These are phyloP conservation scores for Triplophysa yarkandensis DNA, from an alignment of 2,797 vertebrate genomes.

Conservation along the genomic window DNA sequence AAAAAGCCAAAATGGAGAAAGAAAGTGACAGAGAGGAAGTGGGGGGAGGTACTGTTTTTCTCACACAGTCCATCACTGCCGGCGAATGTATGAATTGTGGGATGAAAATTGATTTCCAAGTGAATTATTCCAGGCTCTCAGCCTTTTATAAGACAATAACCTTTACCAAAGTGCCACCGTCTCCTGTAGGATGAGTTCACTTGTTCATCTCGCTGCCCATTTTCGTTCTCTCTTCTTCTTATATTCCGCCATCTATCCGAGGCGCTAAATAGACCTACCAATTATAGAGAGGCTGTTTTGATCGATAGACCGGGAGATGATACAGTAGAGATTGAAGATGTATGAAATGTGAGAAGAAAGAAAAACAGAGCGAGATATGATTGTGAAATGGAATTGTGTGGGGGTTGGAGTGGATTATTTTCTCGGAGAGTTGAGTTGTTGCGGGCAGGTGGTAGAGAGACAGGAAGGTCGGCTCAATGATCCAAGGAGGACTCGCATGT, in stretches of 20 bases:
- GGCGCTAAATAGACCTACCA: slow-evolving; percentile 58
- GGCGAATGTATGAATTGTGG: slow-evolving; percentile 65
- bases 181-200: slow-evolving; percentile 63
- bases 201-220: slow-evolving; percentile 69
- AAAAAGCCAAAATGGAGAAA: slow-evolving; percentile 57
- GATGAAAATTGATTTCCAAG: slow-evolving; percentile 78
- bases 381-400: slow-evolving; percentile 45
- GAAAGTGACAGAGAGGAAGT: slow-evolving; percentile 64
- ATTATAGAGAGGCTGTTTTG: slow-evolving; percentile 64
- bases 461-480: slow-evolving; percentile 70
- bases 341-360: slow-evolving; percentile 30
- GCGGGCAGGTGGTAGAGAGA: slow-evolving; percentile 49
- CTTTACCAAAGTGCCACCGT: slow-evolving; percentile 50
- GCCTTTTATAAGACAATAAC: slow-evolving; percentile 64
- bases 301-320: slow-evolving; percentile 65
- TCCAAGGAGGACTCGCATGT: slow-evolving; percentile 43
- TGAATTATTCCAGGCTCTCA: slow-evolving; percentile 70
- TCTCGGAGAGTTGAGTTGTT: slow-evolving; percentile 60
- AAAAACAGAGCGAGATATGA: slow-evolving; percentile 30
- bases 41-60: slow-evolving; percentile 41
- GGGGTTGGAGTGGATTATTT: slow-evolving; percentile 22
- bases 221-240: slow-evolving; percentile 56
- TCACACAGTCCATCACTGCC: slow-evolving; percentile 60
- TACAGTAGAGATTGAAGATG: slow-evolving; percentile 51
- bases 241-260: slow-evolving; percentile 49